phyloP scores from a whole-genome alignment of 2,113 vertebrate species.

The Marcusenius ussheri region DNA sequence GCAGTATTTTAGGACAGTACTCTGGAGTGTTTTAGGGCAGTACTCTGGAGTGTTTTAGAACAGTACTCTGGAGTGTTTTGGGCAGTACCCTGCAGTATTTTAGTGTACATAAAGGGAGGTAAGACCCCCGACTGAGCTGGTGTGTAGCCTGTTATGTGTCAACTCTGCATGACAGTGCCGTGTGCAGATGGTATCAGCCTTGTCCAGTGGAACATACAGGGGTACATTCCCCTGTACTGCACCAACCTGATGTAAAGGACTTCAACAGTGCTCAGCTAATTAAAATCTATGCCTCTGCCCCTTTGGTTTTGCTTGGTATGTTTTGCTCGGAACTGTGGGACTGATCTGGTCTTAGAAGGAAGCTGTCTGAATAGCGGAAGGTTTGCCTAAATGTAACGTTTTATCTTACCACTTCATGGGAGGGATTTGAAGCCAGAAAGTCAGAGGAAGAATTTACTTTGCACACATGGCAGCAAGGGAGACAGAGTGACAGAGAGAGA shows the following conservation, averaged over 20 bases:
- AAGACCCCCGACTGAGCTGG: neutral
- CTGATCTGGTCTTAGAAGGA: neutral
- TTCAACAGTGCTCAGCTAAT: neutral
- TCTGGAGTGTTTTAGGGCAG: neutral
- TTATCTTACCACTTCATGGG: constrained; percentile 16
- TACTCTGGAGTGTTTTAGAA: neutral
- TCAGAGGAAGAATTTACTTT: constrained; percentile 33
- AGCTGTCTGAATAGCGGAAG: neutral
- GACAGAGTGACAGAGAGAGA: constrained; percentile 39
- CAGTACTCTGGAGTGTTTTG: neutral
- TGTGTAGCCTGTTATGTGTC: neutral
- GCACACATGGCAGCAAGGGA: constrained; percentile 14
- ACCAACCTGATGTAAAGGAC: neutral
- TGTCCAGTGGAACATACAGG: neutral
- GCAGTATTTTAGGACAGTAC: neutral
- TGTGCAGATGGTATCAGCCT: neutral
- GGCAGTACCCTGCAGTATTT: neutral
- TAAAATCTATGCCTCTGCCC: neutral
- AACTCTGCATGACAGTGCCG: neutral
- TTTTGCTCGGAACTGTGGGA: neutral
- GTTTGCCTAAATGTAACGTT: constrained; percentile 8
- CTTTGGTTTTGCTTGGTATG: neutral
- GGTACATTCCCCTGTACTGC: neutral
- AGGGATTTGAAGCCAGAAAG: constrained; percentile 31
- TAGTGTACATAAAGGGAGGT: neutral